Base-by-base conservation (phyloP, 2,113 vertebrate species). In the Raja brachyura region DNA sequence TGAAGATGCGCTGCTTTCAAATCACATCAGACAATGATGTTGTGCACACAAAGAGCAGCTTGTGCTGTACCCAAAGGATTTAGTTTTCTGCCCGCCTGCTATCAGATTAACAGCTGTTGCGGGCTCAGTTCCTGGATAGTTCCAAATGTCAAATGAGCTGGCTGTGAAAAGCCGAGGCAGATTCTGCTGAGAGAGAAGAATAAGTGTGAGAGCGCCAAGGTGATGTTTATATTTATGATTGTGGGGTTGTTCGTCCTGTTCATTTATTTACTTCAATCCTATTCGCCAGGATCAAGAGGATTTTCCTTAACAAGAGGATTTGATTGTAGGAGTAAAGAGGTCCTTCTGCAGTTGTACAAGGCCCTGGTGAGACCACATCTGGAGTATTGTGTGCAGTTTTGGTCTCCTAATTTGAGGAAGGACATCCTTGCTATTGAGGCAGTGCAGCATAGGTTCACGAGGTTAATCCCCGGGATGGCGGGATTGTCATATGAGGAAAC, bases 81-180 rank as follows among this genome's bases (percentile, higher is more conserved):
- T 73, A 18, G 31, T 73, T 92, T 39, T 90, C 63, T 39, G 20
- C 11, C 3, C 10, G 33, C 39, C 68, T 90, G 63, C 88, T 90
- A 90, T 73, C 66, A 73, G 33, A 54, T 39, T 22, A 92, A 70
- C 66, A 92, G 88, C 88, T 92, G 88, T 13, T 68, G 33, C 48
- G 31, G 63, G 33, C 20, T 70, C 39, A 63, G 61, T 39, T 66
- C 63, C 63, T 70, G 88, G 66, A 39, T 10, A 39, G 66, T 73
- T 73, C 39, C 6, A 39, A 92, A 92, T 48, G 88, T 73, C 66
- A 48, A 90, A 20, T 20, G 33, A 73, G 33, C 20, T 22, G 3
- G 66, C 20, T 48, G n/a, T 9, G 88, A 92, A 73, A 92, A 48
- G 31, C 33, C 1, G 6, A 70, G n/a, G 31, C 31, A 13, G 20